Base-by-base conservation (phyloP, 1,140 invertebrate genomes). In the Mercenaria mercenaria region DNA sequence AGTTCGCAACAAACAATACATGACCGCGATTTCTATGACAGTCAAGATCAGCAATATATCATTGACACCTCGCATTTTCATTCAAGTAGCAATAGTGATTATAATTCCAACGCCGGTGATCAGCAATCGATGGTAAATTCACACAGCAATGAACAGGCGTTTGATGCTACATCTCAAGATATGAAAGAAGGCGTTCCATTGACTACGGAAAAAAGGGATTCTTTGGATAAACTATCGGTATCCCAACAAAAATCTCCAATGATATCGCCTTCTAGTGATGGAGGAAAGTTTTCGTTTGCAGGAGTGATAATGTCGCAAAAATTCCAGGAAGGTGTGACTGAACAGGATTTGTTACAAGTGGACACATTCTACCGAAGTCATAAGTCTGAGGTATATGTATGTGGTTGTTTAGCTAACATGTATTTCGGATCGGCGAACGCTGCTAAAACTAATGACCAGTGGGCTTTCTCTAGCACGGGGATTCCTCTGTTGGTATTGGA, bases 401-500 rank as follows among this genome's bases (percentile, higher is more conserved):
- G 98, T 92, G 97, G 97, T 43, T 98, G 98, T 23, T 94, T 98
- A 93, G 98, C 98, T 26, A 98, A 98, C 95, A 95, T 98, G 52
- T 98, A 97, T 92, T 97, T 97, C 86, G 88, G 94, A 69, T 41
- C 90, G 0, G 76, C 56, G 11, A 92, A 90, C 79, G 39, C 92
- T 47, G 52, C 90, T 29, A 43, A 76, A 6, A 43, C 64, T 15
- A 85, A 92, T 26, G 93, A 96, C 37, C 96, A 97, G 10, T 98
- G 98, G 98, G 97, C 97, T 90, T 96, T 98, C 20, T 96, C 97
- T 72, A 97, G 97, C 95, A 98, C 98, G 0, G 98, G 98, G 13
- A 98, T 98, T 47, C 98, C 98, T 0, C 97, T 98, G 0, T 96
- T 98, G 0, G 96, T 98, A 0, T 96, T 98, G 67, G 98, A 98